A percentile compares a stretch with the other conserved stretches of the same genome.
Evolutionary conservation across 2,888 invertebrate genomes (phyloP).

Genomic region (Bimastos eiseni): DNA sequence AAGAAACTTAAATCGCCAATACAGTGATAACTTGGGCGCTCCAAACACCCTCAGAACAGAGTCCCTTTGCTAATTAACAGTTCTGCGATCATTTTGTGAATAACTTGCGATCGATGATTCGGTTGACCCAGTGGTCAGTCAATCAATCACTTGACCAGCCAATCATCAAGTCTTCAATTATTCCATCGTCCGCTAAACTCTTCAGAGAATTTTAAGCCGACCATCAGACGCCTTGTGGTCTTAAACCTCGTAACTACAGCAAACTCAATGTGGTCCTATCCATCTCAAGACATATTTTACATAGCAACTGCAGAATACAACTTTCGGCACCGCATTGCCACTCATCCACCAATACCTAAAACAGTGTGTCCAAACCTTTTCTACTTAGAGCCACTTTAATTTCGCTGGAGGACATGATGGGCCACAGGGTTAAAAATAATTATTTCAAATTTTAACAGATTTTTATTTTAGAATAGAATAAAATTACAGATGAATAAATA

Average conservation of each 20-base stretch:
- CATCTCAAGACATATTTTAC: neutral
- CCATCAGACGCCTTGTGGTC: neutral
- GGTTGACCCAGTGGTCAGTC: neutral
- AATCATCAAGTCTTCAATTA: constrained; percentile 6
- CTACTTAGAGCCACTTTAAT: no score
- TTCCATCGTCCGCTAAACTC: neutral
- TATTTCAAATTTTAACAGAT: no score
- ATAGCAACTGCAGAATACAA: neutral
- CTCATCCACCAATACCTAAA: no score
- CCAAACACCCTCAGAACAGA: neutral
- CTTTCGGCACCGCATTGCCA: neutral
- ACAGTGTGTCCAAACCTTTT: no score
- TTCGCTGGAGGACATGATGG: no score
- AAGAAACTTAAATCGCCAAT: neutral
- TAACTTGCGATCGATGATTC: neutral
- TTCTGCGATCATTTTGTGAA: neutral
- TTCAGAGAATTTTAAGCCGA: neutral
- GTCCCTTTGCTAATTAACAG: neutral
- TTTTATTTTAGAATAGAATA: no score
- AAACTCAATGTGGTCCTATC: neutral
- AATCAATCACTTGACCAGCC: constrained; percentile 5
- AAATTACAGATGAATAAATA: no score
- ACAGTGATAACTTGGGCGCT: neutral
- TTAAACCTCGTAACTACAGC: neutral
- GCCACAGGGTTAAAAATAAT: no score